Conservation (phyloP, 1,140 invertebrate species). For the Spodoptera litura region DNA sequence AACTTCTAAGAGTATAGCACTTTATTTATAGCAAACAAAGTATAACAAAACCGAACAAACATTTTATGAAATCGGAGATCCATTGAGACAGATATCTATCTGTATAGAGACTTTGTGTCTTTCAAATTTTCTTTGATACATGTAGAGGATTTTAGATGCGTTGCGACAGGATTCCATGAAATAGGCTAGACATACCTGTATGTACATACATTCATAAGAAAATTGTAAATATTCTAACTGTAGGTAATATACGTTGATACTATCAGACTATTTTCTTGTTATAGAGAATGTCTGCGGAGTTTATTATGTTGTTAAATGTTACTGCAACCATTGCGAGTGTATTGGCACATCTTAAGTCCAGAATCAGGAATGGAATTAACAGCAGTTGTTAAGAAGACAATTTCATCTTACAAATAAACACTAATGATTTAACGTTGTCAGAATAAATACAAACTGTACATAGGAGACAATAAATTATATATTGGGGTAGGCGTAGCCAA, state of each 20-base stretch:
- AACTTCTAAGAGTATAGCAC: no score
- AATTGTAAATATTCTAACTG: no score
- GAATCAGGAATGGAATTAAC: neutral
- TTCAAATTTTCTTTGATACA: neutral
- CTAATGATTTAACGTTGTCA: neutral
- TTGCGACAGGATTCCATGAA: neutral
- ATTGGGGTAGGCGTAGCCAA: neutral
- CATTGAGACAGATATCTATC: neutral
- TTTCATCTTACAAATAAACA: neutral
- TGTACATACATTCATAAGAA: neutral
- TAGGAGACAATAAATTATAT: conserved; percentile 16
- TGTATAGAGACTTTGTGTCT: neutral
- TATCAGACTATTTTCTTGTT: neutral
- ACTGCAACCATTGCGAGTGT: neutral
- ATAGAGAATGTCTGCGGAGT: neutral
- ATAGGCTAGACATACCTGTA: no score
- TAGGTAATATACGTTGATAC: neutral
- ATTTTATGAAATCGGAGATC: neutral
- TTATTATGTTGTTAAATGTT: conserved; percentile 16
- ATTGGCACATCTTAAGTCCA: conserved; percentile 12
- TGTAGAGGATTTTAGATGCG: neutral
- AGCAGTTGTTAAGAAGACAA: conserved; percentile 5
- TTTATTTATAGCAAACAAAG: no score
- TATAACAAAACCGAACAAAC: no score
- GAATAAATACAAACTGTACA: neutral